Evolutionary conservation across 2,113 vertebrate genomes (phyloP).

Genomic region (Eleginops maclovinus): DNA sequence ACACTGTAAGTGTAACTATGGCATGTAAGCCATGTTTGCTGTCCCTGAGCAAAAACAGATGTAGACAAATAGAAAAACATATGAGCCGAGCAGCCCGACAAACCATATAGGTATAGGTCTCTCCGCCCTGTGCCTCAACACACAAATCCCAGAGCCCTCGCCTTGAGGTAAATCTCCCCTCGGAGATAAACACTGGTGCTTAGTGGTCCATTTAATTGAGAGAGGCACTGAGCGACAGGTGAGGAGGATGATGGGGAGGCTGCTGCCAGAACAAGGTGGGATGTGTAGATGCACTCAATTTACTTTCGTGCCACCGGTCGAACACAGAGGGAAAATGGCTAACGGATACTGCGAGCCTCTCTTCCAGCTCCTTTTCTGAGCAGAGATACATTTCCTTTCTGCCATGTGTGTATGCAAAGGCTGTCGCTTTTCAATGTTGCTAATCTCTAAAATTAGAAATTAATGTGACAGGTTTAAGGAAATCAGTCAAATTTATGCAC

Average conservation of each 20-base stretch:
- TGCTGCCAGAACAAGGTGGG: conserved; percentile 17
- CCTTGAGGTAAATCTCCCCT: too few species aligned
- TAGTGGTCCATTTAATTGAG: conserved; percentile 68
- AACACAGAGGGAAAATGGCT: conserved; percentile 13
- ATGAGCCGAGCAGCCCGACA: background rate
- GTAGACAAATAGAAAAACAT: conserved; percentile 23
- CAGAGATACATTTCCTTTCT: background rate
- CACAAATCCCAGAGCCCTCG: background rate
- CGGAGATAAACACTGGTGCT: conserved; percentile 36
- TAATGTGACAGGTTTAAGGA: background rate
- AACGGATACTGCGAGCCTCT: conserved; percentile 12
- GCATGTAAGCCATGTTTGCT: conserved; percentile 13
- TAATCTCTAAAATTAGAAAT: conserved; percentile 5
- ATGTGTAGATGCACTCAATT: conserved; percentile 44
- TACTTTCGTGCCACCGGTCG: conserved; percentile 37
- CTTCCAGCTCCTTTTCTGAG: background rate
- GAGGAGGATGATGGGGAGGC: conserved; percentile 49
- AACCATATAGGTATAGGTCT: background rate
- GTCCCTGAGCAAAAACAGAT: conserved; percentile 2
- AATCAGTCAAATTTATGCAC: too few species aligned
- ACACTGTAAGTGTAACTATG: conserved; percentile 14
- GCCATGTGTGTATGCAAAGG: background rate
- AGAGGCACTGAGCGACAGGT: conserved; percentile 64
- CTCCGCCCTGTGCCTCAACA: background rate
- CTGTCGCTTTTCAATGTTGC: background rate